Conservation (phyloP, 2,797 vertebrate species). For the Setipinna tenuifilis region DNA sequence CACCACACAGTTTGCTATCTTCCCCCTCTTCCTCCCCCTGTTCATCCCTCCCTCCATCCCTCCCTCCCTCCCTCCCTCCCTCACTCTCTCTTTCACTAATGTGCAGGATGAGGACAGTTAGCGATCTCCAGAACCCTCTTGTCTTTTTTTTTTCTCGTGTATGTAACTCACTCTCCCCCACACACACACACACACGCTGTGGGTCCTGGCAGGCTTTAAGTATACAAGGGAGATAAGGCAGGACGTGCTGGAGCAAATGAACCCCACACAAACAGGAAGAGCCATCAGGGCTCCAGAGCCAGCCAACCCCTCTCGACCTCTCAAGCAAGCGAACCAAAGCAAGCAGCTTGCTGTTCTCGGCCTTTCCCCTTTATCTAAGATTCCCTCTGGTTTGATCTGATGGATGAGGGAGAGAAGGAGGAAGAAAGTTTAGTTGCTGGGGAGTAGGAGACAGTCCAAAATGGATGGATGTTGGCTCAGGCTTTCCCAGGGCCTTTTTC, state of each 20-base stretch:
- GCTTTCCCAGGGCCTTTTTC: slow-evolving; percentile 15
- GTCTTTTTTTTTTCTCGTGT: background rate
- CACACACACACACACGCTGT: background rate
- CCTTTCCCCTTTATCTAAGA: slow-evolving; percentile 36
- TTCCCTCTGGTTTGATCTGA: slow-evolving; percentile 33
- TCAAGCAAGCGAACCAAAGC: slow-evolving; percentile 1
- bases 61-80: slow-evolving; percentile 4
- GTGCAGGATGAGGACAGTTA: background rate
- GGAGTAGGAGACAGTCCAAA: slow-evolving; percentile 24
- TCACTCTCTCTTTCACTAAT: background rate
- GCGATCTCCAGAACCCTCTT: slow-evolving; percentile 9
- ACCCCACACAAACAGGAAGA: slow-evolving; percentile 18
- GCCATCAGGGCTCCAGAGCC: background rate
- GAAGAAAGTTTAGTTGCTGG: slow-evolving; percentile 27
- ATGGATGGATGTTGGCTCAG: slow-evolving; percentile 3
- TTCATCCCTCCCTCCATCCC: background rate
- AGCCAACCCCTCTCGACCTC: background rate
- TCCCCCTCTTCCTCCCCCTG: slow-evolving; percentile 7
- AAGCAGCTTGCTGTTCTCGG: slow-evolving; percentile 33
- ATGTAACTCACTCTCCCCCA: background rate
- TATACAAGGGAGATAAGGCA: slow-evolving; percentile 41
- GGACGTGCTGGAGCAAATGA: slow-evolving; percentile 16
- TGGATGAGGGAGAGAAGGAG: slow-evolving; percentile 28
- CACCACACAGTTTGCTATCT: slow-evolving; percentile 17
- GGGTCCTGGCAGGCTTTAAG: background rate